Base-by-base conservation (phyloP, 1,140 invertebrate species). In the Cydia pomonella region DNA sequence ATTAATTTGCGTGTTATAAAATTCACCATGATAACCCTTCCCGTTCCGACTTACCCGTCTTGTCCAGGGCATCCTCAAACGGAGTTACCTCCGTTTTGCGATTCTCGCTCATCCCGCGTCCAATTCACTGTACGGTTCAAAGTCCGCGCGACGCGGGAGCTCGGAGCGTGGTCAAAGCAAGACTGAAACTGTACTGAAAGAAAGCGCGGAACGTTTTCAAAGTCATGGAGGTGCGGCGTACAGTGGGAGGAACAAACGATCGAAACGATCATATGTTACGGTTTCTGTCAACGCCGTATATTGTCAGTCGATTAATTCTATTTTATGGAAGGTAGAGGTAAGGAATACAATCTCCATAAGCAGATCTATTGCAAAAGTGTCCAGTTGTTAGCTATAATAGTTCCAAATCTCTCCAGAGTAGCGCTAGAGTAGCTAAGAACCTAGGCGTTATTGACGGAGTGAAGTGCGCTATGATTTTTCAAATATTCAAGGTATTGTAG, bases 1-100 rank as follows among this genome's bases (percentile, higher is more conserved):
- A 5, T 7, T 33, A 33, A 7, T 33, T 33, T 33, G 29, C 29
- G 29, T 33, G 7, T 33, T 33, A 7, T 7, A 33, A 33, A 33
- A 33, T 33, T 33, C 29, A 7, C 7, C 29, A 33, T 33, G 7
- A 7, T 7, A 33, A 7, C 29, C 9, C 29, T 33, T 33, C 29
- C 29, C 9, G 29, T 33, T 69, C 7, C n/a, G 6, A 69, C 23
- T 29, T 85, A 90, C 89, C 89, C 59, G 89, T 90, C 80, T 80
- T 88, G 41, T 87, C 83, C 74, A 91, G 78, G 23, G 87, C 87
- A 21, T 89, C 88, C 44, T 91, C 89, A 75, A 91, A 90, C 10
- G 88, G 80, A 29, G 80, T 82, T 2, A 78, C 77, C 16, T 82
- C 84, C 0, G 41, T 21, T 18, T 75, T 75, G 7, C 44, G 27